phyloP scores from a whole-genome alignment of 92 coral and sea anemone genomes.

The Porites rus region DNA sequence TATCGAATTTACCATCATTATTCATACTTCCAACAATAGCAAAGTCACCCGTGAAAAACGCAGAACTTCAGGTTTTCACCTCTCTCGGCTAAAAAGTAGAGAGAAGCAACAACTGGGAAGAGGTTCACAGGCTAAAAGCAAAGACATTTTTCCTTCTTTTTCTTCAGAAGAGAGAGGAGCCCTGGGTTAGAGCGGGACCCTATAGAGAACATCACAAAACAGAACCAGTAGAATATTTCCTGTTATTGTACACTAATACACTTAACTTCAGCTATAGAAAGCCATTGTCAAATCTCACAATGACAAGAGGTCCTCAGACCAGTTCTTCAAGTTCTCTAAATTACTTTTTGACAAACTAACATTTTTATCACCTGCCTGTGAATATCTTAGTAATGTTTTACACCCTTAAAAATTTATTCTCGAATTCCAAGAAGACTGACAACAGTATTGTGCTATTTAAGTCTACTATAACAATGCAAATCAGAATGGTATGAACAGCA shows the following conservation, averaged over 20 bases:
- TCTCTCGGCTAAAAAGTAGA: too few species aligned
- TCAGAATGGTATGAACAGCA: too few species aligned
- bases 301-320: neutral
- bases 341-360: neutral
- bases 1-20: too few species aligned
- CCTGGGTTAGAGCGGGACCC: too few species aligned
- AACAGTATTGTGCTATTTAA: neutral
- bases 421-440: neutral
- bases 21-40: too few species aligned
- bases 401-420: neutral
- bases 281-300: neutral
- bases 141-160: too few species aligned
- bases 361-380: neutral
- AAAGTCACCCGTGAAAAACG: too few species aligned
- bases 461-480: too few species aligned
- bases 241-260: neutral
- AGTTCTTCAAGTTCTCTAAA: neutral
- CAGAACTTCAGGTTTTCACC: too few species aligned
- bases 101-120: too few species aligned
- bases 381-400: neutral
- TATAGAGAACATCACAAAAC: neutral
- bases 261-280: neutral
- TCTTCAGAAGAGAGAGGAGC: too few species aligned
- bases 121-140: too few species aligned
- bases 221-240: neutral